phyloP scores from a whole-genome alignment of 2,113 vertebrate species.

The Ivindomyrus marchei region DNA sequence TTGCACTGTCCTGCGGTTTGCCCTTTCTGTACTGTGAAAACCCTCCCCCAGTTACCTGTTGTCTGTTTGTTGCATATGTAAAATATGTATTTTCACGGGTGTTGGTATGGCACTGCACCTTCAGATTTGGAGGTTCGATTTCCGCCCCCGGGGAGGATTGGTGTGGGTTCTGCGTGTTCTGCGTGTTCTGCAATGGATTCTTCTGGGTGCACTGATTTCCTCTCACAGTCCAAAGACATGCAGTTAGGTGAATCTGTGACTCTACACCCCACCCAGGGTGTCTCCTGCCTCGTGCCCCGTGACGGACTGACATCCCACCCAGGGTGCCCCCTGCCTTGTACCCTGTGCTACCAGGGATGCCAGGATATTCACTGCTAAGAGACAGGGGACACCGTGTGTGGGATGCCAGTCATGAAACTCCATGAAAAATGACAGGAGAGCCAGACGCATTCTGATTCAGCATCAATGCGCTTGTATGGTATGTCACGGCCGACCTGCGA shows the following conservation, averaged over 20 bases:
- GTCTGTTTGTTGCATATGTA: background rate
- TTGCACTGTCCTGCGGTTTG: background rate
- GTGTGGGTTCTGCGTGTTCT: background rate
- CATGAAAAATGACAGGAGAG: background rate
- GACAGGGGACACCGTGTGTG: too few species aligned
- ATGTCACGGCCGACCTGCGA: background rate
- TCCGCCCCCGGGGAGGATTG: background rate
- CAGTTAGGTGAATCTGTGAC: too few species aligned
- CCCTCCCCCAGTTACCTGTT: background rate
- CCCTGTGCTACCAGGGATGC: background rate
- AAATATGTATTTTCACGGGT: background rate
- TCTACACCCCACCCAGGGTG: background rate
- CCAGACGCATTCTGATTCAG: background rate
- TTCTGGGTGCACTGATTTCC: background rate
- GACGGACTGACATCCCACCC: background rate
- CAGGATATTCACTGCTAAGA: background rate
- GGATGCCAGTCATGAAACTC: background rate
- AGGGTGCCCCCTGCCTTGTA: background rate
- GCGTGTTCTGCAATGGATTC: background rate
- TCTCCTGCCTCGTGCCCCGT: background rate
- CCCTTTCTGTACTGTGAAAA: background rate
- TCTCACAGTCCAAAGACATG: background rate
- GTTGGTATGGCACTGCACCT: background rate
- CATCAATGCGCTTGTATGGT: background rate
- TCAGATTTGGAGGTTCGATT: background rate